Evolutionary conservation across 2,888 invertebrate genomes (phyloP), one percentile per base, ranked within the genome.

Genomic region (Macaria liturata): DNA sequence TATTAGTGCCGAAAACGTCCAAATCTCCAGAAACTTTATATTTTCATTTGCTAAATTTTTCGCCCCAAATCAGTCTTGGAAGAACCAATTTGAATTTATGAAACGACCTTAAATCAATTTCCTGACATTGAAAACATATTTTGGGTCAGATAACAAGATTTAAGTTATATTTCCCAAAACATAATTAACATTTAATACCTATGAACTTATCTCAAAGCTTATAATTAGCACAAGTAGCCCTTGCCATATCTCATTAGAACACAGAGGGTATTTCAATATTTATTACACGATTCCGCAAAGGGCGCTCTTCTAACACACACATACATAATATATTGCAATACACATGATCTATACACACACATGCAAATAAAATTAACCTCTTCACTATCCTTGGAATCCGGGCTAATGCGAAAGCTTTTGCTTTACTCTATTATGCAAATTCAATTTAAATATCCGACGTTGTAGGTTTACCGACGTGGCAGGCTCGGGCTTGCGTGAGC

Each of bases 341-440:
- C 20, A 20, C 20, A 20, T 2, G 20, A 20, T 20, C 20, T 32
- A 4, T 40, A 39, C 43, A 37, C 47, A 44, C 62, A 52, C 47
- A 54, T 48, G 37, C 56, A 53, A 69, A 66, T 64, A 58, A 64
- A 67, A 62, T 59, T 53, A 61, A 65, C 49, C 59, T 54, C 57
- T 55, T 54, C 56, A 59, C 64, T 67, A 62, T 66, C 52, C 58
- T 47, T 62, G 59, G 74, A 76, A 75, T 74, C 74, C 66, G 64
- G 67, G 69, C 73, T 75, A 74, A 81, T 76, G 75, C 71, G 69
- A 80, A 78, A 78, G 75, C 78, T 75, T 82, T 82, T 75, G 72
- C 76, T 80, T 80, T 75, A 66, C 74, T 79, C 74, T 80, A 82
- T 82, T 81, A 84, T 83, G 81, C 71, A 83, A 80, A 84, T 83